Conservation (phyloP, 92 coral and sea anemone species). For the Paramuricea clavata region DNA sequence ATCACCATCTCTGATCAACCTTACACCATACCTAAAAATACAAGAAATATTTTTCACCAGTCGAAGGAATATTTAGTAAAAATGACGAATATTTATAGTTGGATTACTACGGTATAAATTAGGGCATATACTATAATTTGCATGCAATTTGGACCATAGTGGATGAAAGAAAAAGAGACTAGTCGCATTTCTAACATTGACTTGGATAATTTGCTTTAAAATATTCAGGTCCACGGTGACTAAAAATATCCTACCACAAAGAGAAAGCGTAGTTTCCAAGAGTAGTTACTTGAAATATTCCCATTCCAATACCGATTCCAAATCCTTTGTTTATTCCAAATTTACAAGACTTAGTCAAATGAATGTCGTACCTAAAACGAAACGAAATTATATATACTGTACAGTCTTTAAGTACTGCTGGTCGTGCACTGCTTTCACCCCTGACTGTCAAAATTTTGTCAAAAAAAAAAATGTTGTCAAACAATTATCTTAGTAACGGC, state of each 20-base stretch:
- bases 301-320: not conserved
- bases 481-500: no score
- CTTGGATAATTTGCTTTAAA: no score
- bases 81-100: not conserved
- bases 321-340: constrained; percentile 36
- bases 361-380: constrained; percentile 8
- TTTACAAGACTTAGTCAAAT: not conserved
- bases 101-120: no score
- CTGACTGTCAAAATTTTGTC: no score
- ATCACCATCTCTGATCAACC: constrained; percentile 7
- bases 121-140: no score
- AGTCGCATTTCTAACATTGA: no score
- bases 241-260: constrained; percentile 20
- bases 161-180: no score
- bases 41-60: not conserved
- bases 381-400: not conserved
- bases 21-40: constrained; percentile 8
- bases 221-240: not conserved
- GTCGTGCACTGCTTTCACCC: no score
- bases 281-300: not conserved
- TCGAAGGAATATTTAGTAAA: no score
- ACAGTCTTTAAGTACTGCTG: no score
- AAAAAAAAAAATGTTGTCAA: no score
- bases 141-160: no score
- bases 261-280: constrained; percentile 26